Evolutionary conservation across 2,797 vertebrate species (phyloP), one percentile per base, ranked within the genome.

Genomic region (Thunnus albacares): DNA sequence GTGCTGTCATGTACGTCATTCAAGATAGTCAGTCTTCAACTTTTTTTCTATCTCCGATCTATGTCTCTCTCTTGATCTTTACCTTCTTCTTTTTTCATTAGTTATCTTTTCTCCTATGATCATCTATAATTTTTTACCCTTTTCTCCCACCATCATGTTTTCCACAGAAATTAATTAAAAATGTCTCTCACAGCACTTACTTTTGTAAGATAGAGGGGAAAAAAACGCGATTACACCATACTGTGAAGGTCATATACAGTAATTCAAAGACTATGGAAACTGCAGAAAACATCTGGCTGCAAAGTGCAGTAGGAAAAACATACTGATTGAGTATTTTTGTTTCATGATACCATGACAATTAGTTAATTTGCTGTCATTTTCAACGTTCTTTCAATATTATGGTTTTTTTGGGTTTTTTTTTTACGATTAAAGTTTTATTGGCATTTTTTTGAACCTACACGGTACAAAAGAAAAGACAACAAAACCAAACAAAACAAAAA

Each of bases 11-110:
- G 52, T 14, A 49, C 17, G 17, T 74, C 69, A 60, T 67, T 60
- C 43, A 74, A 72, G 59, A 61, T 67, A 56, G 59, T 33, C 65
- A 62, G 26, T 69, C 64, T 33, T 68, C 14, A 18, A 51, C 49
- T 47, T 64, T 14, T 35, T 80, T 75, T 68, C 28, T 56, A 75
- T 72, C 45, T 63, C 15, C 0, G 15, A 78, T 63, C 26, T 28
- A 28, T 0, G 1, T 30, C 35, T 58, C 24, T n/a, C 45, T 67
- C 49, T 71, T 58, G 33, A 60, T 71, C 45, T 38, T 49, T 69
- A 17, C 5, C 1, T 14, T 41, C 5, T 1, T 62, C 5, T 1
- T 62, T 64, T 53, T 56, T 75, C 38, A 71, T 28, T 4, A 57
- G 13, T 33, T 78, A 12, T 20, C 51, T 58, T 72, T 77, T 67